Conservation (phyloP, 2,113 vertebrate species). For the Gavia stellata region DNA sequence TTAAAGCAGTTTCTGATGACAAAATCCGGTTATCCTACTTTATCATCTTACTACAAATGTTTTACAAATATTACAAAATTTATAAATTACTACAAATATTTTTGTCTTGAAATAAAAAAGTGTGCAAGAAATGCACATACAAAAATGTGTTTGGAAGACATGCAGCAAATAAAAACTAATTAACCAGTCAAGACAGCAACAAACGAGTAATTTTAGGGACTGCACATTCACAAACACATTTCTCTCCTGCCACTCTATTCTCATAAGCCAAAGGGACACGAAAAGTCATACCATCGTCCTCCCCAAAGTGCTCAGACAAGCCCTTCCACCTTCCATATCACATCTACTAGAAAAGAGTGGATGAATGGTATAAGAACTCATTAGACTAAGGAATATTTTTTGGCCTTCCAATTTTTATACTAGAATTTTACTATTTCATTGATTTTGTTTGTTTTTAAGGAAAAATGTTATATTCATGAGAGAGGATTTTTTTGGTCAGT, state of each 20-base stretch:
- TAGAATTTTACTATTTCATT: not conserved
- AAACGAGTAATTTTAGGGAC: not conserved
- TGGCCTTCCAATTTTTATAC: not conserved
- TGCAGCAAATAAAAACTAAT: not conserved
- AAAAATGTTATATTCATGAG: not conserved
- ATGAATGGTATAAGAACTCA: not conserved
- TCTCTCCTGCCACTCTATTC: not conserved
- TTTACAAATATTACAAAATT: too few species aligned
- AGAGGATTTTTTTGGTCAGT: not conserved
- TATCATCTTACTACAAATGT: not conserved
- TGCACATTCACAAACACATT: not conserved
- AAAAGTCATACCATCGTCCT: not conserved
- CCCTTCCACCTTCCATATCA: not conserved
- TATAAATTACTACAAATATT: not conserved
- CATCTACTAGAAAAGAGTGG: not conserved
- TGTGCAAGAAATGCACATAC: not conserved
- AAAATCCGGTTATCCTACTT: not conserved
- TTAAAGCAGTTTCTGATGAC: not conserved
- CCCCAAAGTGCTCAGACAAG: not conserved
- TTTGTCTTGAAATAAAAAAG: not conserved
- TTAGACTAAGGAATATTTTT: not conserved
- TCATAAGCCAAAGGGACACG: not conserved
- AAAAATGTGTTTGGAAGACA: not conserved
- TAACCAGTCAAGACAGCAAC: not conserved
- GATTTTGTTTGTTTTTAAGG: not conserved